These are phyloP conservation scores for Reticulitermes lucifugus DNA, from an alignment of 2,888 invertebrate genomes.

Conservation along the genomic window DNA sequence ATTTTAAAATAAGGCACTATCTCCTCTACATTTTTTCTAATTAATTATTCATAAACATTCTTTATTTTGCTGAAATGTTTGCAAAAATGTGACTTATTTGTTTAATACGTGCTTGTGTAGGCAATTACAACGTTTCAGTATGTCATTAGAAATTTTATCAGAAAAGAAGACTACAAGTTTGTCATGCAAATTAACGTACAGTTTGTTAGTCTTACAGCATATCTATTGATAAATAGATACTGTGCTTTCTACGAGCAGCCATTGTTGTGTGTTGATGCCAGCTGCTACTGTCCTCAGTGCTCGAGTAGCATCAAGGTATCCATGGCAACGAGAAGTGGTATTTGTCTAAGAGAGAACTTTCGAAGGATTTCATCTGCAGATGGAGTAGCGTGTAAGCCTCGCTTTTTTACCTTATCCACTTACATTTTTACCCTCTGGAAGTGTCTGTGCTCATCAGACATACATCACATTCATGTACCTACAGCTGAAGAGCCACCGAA, in stretches of 20 bases:
- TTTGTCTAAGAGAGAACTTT: not conserved
- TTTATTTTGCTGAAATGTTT: too few species aligned
- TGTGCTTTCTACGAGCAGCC: not conserved
- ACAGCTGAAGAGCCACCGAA: not conserved
- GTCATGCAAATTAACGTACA: too few species aligned
- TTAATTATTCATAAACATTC: too few species aligned
- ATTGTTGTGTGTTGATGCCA: not conserved
- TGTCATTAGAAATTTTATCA: too few species aligned
- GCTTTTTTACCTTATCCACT: not conserved
- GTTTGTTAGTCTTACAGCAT: too few species aligned
- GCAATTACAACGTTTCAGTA: too few species aligned
- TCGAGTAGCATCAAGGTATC: not conserved
- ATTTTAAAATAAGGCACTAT: too few species aligned
- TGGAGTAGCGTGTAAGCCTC: not conserved
- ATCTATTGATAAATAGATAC: too few species aligned
- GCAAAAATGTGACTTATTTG: too few species aligned
- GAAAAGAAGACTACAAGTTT: too few species aligned
- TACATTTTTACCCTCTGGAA: not conserved
- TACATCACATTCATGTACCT: not conserved
- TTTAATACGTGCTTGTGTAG: too few species aligned
- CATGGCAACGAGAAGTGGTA: not conserved
- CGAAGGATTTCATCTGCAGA: not conserved
- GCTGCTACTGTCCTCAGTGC: not conserved
- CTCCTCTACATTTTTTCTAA: too few species aligned
- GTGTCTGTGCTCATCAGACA: not conserved